Evolutionary conservation across 2,113 vertebrate species (phyloP).

Genomic region (Ranitomeya imitator): DNA sequence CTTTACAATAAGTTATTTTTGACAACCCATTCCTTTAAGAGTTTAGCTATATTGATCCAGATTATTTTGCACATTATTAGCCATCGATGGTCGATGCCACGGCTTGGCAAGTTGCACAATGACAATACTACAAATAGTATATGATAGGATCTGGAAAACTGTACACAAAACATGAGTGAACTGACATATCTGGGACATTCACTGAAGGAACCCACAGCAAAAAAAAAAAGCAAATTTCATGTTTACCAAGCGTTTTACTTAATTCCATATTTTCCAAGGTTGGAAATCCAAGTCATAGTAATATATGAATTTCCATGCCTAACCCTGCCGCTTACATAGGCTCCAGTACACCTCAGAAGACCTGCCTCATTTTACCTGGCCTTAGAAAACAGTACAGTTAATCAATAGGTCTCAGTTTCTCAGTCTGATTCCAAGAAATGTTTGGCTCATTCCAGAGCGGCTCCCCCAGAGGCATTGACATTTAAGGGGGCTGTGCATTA

Average conservation of each 20-base stretch:
- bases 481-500: slow-evolving; percentile 14
- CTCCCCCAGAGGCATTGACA: slow-evolving; percentile 19
- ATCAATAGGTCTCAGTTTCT: slow-evolving; percentile 47
- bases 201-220: neutral
- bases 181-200: neutral
- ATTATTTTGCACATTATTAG: too few relatives aligned
- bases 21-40: too few relatives aligned
- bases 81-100: too few relatives aligned
- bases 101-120: too few relatives aligned
- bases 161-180: neutral
- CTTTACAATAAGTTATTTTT: too few relatives aligned
- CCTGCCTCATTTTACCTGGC: slow-evolving; percentile 34
- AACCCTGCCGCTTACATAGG: neutral
- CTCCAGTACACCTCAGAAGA: slow-evolving; percentile 6
- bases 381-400: slow-evolving; percentile 13
- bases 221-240: neutral
- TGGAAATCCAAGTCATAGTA: neutral
- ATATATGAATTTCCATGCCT: neutral
- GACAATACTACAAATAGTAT: neutral
- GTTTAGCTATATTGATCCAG: too few relatives aligned
- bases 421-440: slow-evolving; percentile 43
- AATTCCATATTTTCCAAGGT: neutral
- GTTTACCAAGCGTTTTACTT: neutral
- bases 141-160: neutral
- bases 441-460: slow-evolving; percentile 21